These are phyloP conservation scores for Merops nubicus DNA, from an alignment of 2,113 vertebrate genomes.

Conservation along the genomic window DNA sequence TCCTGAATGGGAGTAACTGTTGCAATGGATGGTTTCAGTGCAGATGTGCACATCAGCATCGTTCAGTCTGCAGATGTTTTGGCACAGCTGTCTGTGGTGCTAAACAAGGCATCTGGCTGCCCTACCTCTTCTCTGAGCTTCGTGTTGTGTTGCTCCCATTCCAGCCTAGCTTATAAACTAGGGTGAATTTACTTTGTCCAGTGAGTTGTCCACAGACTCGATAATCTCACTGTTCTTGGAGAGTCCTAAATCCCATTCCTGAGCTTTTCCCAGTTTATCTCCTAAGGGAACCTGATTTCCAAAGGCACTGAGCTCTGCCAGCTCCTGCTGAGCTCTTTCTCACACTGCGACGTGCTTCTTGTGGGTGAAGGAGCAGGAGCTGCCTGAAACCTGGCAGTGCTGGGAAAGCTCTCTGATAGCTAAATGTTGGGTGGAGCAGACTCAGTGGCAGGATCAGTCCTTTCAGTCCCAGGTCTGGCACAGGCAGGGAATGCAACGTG, in stretches of 20 bases:
- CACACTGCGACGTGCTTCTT: not conserved
- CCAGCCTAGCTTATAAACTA: not conserved
- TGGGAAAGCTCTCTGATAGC: not conserved
- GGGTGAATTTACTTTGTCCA: not conserved
- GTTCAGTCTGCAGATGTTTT: not conserved
- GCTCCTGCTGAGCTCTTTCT: not conserved
- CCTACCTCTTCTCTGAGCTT: not conserved
- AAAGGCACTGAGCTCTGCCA: not conserved
- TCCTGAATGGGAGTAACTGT: not conserved
- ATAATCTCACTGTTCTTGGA: not conserved
- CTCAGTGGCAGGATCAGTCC: not conserved
- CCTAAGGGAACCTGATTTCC: not conserved
- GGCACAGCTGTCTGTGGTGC: not conserved
- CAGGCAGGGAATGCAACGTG: not conserved
- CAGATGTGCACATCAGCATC: not conserved
- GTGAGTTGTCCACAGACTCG: not conserved
- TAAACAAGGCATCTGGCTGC: slow-evolving; percentile 19
- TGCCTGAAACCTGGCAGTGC: not conserved
- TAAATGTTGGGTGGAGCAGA: not conserved
- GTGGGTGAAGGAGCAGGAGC: not conserved
- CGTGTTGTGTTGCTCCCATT: not conserved
- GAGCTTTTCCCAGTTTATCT: not conserved
- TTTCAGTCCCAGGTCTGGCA: not conserved
- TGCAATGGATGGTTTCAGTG: not conserved
- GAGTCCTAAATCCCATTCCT: not conserved